Evolutionary conservation across 2,888 invertebrate species (phyloP).

Genomic region (Drosophila limbata): DNA sequence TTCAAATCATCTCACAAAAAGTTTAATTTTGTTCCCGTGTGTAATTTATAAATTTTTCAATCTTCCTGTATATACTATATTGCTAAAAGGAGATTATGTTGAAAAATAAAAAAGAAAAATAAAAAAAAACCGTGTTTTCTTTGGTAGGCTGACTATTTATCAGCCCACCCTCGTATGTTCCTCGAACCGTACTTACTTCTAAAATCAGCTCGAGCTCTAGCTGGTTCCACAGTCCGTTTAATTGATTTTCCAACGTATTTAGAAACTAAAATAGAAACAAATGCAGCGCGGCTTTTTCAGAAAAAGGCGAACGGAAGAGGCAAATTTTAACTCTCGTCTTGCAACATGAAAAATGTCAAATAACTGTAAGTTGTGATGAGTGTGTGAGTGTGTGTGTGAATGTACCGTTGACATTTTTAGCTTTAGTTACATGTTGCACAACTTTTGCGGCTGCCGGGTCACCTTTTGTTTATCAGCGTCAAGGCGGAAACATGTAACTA

Average conservation of each 20-base stretch:
- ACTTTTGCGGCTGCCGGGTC: constrained; percentile 43
- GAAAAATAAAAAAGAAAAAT: too few species aligned
- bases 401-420: constrained; percentile 35
- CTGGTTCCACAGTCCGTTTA: too few species aligned
- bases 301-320: constrained; percentile 47
- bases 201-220: neutral
- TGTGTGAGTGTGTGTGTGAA: constrained; percentile 12
- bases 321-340: constrained; percentile 36
- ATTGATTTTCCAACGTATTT: constrained; percentile 14
- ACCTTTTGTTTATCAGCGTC: constrained; percentile 62
- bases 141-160: too few species aligned
- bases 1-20: too few species aligned
- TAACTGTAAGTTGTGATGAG: constrained; percentile 5
- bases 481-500: constrained; percentile 49
- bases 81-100: too few species aligned
- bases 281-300: too few species aligned
- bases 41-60: too few species aligned
- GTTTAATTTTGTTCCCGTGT: too few species aligned
- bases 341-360: constrained; percentile 18
- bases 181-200: neutral
- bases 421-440: constrained; percentile 32
- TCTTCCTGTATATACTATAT: too few species aligned
- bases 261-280: constrained; percentile 45
- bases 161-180: too few species aligned
- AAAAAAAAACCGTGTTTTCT: too few species aligned